These are phyloP conservation scores for Calameuta pallipes DNA, from an alignment of 2,888 invertebrate species.

Conservation along the genomic window DNA sequence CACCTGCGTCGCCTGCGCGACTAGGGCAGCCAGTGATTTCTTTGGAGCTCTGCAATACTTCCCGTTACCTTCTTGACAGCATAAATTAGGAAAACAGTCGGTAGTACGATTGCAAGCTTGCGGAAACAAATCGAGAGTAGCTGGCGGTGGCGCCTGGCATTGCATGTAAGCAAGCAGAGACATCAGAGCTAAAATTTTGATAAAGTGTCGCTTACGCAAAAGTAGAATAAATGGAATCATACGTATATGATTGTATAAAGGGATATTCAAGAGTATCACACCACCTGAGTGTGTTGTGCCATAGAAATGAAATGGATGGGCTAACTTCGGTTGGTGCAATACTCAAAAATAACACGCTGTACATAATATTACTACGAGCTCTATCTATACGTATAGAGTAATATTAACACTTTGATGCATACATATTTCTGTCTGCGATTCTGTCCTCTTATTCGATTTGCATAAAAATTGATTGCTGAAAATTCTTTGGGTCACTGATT, in stretches of 20 bases:
- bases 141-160: constrained; percentile 77
- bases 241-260: constrained; percentile 4
- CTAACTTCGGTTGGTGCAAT: background rate
- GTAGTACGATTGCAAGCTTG: constrained; percentile 77
- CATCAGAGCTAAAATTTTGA: constrained; percentile 42
- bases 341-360: background rate
- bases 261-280: background rate
- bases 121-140: constrained; percentile 77
- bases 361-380: background rate
- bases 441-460: no score
- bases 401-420: no score
- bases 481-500: no score
- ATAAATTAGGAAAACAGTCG: constrained; percentile 84
- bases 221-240: constrained; percentile 52
- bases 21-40: constrained; percentile 75
- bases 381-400: no score
- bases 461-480: no score
- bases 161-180: constrained; percentile 73
- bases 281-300: no score
- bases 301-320: no score
- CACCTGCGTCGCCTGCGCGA: constrained; percentile 75
- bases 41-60: constrained; percentile 81
- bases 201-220: background rate
- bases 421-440: no score
- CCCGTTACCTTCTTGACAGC: constrained; percentile 81